These are phyloP conservation scores for Trichomalopsis sarcophagae DNA, from an alignment of 1,140 invertebrate genomes.

Conservation along the genomic window DNA sequence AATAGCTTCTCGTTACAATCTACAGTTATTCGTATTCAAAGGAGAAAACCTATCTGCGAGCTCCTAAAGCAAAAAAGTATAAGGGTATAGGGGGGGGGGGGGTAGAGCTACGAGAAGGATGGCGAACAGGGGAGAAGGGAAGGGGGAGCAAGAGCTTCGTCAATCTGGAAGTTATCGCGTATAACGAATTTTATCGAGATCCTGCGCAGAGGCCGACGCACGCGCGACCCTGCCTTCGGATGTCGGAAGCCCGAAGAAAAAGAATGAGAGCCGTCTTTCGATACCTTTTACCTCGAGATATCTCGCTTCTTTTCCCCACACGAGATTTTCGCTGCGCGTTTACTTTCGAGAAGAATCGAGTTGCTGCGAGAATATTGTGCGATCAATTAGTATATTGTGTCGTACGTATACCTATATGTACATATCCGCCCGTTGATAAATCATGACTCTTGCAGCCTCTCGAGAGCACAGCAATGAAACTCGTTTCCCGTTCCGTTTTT, in stretches of 20 bases:
- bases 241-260: slow-evolving; percentile 40
- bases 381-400: too few relatives aligned
- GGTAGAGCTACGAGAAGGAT: neutral
- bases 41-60: slow-evolving; percentile 18
- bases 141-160: neutral
- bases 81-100: neutral
- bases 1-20: slow-evolving; percentile 45
- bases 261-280: slow-evolving; percentile 48
- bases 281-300: slow-evolving; percentile 32
- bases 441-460: neutral
- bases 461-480: neutral
- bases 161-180: slow-evolving; percentile 43
- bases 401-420: too few relatives aligned
- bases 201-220: neutral
- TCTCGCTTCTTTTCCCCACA: neutral
- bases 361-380: too few relatives aligned
- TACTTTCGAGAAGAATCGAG: too few relatives aligned
- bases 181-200: slow-evolving; percentile 50
- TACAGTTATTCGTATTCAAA: slow-evolving; percentile 51
- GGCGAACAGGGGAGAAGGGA: neutral
- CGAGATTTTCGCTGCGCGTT: too few relatives aligned
- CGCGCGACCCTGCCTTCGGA: neutral
- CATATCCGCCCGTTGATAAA: neutral
- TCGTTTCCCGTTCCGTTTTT: slow-evolving; percentile 67
- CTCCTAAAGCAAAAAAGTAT: neutral